Evolutionary conservation across 1,140 invertebrate genomes (phyloP).

Genomic region (Drosophila eugracilis): DNA sequence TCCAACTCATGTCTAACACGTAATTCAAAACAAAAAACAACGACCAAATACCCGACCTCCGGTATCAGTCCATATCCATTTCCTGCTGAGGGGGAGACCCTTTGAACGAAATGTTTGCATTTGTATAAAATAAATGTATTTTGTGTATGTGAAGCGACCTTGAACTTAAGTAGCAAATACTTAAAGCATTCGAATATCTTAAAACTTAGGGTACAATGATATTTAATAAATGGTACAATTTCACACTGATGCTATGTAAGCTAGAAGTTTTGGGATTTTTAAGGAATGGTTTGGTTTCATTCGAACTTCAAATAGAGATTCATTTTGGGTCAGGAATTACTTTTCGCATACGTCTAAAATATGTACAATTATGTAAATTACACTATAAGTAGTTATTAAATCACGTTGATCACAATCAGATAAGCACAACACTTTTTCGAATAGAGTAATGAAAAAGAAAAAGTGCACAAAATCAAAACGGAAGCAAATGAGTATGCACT

Average conservation of each 20-base stretch:
- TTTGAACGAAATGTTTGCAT: constrained; percentile 1
- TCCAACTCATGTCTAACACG: constrained; percentile 12
- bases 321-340: not conserved
- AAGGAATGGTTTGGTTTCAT: not conserved
- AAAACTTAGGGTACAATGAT: constrained; percentile 13
- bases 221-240: constrained; percentile 6
- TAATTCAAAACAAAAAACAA: constrained; percentile 14
- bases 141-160: constrained; percentile 34
- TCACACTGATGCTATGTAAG: constrained; percentile 12
- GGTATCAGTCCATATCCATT: constrained; percentile 36
- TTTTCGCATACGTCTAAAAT: constrained; percentile 30
- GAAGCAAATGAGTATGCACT: constrained; percentile 17
- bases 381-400: constrained; percentile 43
- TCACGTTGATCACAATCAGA: constrained; percentile 64
- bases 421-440: constrained; percentile 53
- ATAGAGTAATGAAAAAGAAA: constrained; percentile 10
- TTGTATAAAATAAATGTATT: constrained; percentile 40
- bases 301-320: constrained; percentile 8
- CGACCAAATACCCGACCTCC: constrained; percentile 12
- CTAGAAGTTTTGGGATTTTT: constrained; percentile 7
- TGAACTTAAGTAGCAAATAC: constrained; percentile 30
- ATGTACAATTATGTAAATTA: constrained; percentile 62
- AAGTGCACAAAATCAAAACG: constrained; percentile 19
- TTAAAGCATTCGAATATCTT: constrained; percentile 37
- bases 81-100: constrained; percentile 25